Percentiles rank a stretch among this genome's conserved stretches.
phyloP scores from a whole-genome alignment of 2,797 vertebrate species.

The Malacoraja senta region DNA sequence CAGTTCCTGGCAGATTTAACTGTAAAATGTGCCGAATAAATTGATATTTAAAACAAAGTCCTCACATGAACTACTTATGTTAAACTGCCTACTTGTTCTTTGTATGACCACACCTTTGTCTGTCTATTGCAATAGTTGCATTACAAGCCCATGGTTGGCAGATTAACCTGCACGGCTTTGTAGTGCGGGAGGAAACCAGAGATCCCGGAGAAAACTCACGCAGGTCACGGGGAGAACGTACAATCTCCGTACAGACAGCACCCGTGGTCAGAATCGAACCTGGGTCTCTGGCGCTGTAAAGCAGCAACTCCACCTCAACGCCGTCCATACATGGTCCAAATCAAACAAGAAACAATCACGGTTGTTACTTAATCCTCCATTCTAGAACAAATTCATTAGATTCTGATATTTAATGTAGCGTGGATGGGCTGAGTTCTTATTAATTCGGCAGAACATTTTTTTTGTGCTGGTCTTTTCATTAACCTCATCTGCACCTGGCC shows the following conservation, averaged over 20 bases:
- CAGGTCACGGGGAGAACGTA: no score
- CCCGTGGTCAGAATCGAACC: no score
- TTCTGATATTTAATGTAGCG: no score
- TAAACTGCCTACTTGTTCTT: neutral
- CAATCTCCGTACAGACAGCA: no score
- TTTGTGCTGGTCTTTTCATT: neutral
- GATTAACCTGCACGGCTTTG: no score
- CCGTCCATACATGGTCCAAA: neutral
- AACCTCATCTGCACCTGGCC: neutral
- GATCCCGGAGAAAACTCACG: no score
- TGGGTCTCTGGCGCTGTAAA: no score
- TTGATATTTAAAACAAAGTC: neutral
- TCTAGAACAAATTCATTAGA: neutral
- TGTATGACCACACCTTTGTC: neutral
- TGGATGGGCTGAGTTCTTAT: neutral
- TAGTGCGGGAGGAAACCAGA: no score
- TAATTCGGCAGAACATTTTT: neutral
- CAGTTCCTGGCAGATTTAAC: neutral
- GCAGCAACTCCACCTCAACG: no score
- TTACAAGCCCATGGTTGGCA: neutral
- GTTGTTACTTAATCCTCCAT: neutral
- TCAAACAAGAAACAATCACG: neutral
- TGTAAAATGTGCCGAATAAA: neutral
- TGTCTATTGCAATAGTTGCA: neutral
- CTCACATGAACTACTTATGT: neutral